phyloP scores from a whole-genome alignment of 2,888 invertebrate species.

The Drosophila crucigera region DNA sequence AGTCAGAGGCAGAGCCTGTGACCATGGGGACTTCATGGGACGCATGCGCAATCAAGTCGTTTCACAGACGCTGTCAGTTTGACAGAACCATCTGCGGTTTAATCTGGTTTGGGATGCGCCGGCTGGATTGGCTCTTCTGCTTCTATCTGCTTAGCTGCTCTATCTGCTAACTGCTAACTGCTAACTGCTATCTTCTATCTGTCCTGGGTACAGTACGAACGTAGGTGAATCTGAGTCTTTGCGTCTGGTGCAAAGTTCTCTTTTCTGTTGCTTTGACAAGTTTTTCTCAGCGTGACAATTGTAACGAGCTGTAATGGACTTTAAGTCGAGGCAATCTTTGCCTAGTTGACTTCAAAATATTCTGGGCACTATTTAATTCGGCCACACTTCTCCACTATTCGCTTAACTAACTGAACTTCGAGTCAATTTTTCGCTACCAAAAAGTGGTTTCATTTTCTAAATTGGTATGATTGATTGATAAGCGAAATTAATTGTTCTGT shows the following conservation, averaged over 20 bases:
- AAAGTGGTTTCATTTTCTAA: neutral
- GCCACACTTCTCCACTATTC: neutral
- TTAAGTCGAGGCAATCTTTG: slow-evolving; percentile 5
- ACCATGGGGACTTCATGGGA: slow-evolving; percentile 42
- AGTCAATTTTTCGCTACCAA: neutral
- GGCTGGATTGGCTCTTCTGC: slow-evolving; percentile 48
- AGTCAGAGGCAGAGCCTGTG: slow-evolving; percentile 16
- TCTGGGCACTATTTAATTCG: neutral
- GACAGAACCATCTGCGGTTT: slow-evolving; percentile 81
- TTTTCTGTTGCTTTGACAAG: slow-evolving; percentile 23
- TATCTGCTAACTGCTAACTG: slow-evolving; percentile 1
- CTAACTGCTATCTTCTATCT: neutral
- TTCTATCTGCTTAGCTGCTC: slow-evolving; percentile 30
- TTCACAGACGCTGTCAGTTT: slow-evolving; percentile 74
- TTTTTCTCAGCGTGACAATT: slow-evolving; percentile 52
- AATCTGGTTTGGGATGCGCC: slow-evolving; percentile 72
- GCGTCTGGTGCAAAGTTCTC: slow-evolving; percentile 22
- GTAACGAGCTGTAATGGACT: slow-evolving; percentile 25
- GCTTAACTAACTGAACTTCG: neutral
- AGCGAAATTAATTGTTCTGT: neutral
- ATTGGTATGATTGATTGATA: neutral
- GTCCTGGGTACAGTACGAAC: slow-evolving; percentile 65
- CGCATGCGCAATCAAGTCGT: slow-evolving; percentile 78
- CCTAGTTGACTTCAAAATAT: neutral
- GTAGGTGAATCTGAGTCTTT: slow-evolving; percentile 37